Conservation (phyloP, 2,888 invertebrate genomes). For the Sphaerophoria rueppellii region DNA sequence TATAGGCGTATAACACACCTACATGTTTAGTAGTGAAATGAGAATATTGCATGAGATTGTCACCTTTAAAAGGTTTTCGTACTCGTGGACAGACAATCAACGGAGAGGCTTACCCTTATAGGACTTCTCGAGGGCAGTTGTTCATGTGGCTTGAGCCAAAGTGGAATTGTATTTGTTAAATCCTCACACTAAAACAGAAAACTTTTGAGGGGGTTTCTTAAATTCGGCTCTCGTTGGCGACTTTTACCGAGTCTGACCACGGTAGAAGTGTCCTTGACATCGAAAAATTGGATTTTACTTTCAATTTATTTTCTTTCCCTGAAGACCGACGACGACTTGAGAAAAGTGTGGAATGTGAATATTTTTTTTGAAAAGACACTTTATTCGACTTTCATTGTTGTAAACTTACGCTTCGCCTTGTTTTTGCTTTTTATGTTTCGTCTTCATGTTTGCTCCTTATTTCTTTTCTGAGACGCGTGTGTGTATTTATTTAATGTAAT, state of each 20-base stretch:
- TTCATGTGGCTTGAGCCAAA: neutral
- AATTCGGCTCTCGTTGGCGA: neutral
- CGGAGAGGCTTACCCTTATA: slow-evolving; percentile 38
- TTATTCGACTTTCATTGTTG: slow-evolving; percentile 32
- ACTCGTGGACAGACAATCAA: slow-evolving; percentile 50
- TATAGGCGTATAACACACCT: slow-evolving; percentile 55
- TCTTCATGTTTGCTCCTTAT: slow-evolving; percentile 8
- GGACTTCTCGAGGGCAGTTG: slow-evolving; percentile 28
- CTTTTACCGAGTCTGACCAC: neutral
- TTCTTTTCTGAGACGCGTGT: neutral
- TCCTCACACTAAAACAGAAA: slow-evolving; percentile 12
- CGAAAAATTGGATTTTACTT: slow-evolving; percentile 48
- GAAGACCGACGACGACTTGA: neutral
- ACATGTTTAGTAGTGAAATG: slow-evolving; percentile 58
- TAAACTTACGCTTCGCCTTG: neutral
- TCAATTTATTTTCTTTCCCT: slow-evolving; percentile 44
- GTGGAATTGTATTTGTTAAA: slow-evolving; percentile 8
- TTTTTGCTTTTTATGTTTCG: slow-evolving; percentile 2
- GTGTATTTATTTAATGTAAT: slow-evolving; percentile 58
- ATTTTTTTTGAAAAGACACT: slow-evolving; percentile 39
- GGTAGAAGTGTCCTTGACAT: slow-evolving; percentile 55
- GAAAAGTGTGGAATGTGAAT: neutral
- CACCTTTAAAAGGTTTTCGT: slow-evolving; percentile 60
- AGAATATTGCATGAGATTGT: slow-evolving; percentile 66
- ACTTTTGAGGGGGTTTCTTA: slow-evolving; percentile 51